Base-by-base conservation (phyloP, 2,113 vertebrate genomes). In the Gobio gobio region DNA sequence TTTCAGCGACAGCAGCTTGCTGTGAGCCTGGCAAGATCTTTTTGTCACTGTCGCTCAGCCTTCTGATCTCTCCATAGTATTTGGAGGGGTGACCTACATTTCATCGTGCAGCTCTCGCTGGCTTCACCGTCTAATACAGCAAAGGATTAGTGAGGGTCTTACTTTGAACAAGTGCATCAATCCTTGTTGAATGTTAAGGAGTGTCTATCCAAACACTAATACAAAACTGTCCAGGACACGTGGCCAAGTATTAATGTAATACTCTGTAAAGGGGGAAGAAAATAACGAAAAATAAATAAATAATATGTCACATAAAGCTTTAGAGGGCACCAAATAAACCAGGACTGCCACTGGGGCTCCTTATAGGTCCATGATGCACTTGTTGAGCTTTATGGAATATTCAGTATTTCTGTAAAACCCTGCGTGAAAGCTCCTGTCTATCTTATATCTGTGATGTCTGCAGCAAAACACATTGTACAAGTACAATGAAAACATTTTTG, bases 121-220 rank as follows among this genome's bases (percentile, higher is more conserved):
- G 61, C 80, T 88, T 86, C 59, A 40, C 56, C 81, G 40, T 86
- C 88, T 86, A 90, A 89, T 87, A 80, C 63, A 73, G 82, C 49
- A 84, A 73, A 61, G 88, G 83, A 87, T 90, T 88, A 90, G 78
- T 54, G 70, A 68, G 84, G 74, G 85, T 84, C 84, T 85, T 64
- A 68, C 64, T 73, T 75, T 86, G 68, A 74, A 33, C n/a, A 75
- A 61, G 75, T 10, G 24, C 68, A 76, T 80, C 64, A 74, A 56
- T 87, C 66, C 86, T 81, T 40, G 70, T 26, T n/a, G 83, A 76
- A 88, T 29, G 33, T 47, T 51, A 33, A 13, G 3, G 66, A 83
- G 78, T 75, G 78, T 77, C 58, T 68, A 59, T 73, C 29, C 22
- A 7, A 58, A 33, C 40, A 66, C 66, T 79, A 66, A 78, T 80